A percentile compares a stretch with the other conserved stretches of the same genome.
phyloP scores from a whole-genome alignment of 2,113 vertebrate genomes.

The Carlito syrichta region DNA sequence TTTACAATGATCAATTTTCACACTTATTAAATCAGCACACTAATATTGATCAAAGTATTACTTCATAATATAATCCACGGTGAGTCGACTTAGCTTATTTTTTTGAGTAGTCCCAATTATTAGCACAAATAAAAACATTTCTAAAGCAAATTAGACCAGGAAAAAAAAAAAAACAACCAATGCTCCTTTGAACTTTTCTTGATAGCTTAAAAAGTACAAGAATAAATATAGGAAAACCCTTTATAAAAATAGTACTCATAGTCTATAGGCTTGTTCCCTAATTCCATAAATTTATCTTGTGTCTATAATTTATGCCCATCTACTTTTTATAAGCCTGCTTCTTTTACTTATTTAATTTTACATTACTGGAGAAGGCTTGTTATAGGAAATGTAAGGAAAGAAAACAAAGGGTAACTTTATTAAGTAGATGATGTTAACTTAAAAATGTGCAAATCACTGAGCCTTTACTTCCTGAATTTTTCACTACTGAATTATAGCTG shows the following conservation, averaged over 20 bases:
- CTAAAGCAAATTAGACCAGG: background rate
- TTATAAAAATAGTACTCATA: background rate
- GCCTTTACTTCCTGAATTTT: background rate
- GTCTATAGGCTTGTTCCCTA: background rate
- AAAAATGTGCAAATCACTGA: background rate
- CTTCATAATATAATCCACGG: background rate
- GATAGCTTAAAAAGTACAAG: background rate
- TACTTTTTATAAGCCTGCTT: background rate
- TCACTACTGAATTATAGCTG: background rate
- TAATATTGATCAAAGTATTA: background rate
- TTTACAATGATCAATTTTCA: background rate
- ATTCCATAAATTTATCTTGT: background rate
- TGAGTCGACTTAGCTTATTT: background rate
- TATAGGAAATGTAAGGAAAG: background rate
- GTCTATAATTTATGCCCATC: background rate
- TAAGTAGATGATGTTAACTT: background rate
- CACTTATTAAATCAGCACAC: background rate
- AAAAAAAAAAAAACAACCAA: background rate
- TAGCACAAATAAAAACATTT: slow-evolving; percentile 2
- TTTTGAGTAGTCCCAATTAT: background rate
- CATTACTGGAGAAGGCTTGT: background rate
- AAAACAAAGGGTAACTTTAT: background rate
- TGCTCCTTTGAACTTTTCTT: background rate
- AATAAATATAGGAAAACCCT: background rate
- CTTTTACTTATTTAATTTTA: background rate